These are phyloP conservation scores for Tipula helvola DNA, from an alignment of 2,888 invertebrate species.

Conservation along the genomic window DNA sequence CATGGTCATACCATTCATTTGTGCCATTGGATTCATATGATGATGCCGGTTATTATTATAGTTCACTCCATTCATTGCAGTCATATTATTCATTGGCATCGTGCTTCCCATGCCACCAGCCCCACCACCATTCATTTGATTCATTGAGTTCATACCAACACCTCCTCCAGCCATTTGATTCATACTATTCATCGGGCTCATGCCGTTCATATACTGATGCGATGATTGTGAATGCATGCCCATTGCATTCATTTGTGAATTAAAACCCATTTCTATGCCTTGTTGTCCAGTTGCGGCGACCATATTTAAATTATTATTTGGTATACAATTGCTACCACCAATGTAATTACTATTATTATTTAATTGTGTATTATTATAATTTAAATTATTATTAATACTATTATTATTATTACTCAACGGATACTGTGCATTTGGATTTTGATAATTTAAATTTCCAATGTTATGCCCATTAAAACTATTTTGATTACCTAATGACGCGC, in stretches of 20 bases:
- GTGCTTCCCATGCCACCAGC: constrained; percentile 32
- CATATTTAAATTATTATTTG: constrained; percentile 22
- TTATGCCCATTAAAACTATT: neutral
- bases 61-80: constrained; percentile 29
- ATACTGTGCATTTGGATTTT: constrained; percentile 8
- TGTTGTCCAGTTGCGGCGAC: constrained; percentile 33
- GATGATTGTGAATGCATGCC: constrained; percentile 22
- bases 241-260: constrained; percentile 30
- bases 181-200: constrained; percentile 30
- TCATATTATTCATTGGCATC: constrained; percentile 25
- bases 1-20: constrained; percentile 63
- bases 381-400: neutral
- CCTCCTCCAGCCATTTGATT: constrained; percentile 20
- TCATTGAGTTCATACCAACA: constrained; percentile 21
- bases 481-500: neutral
- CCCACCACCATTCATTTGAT: constrained; percentile 18
- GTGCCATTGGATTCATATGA: constrained; percentile 60
- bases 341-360: neutral
- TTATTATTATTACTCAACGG: constrained; percentile 7
- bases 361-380: neutral
- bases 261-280: constrained; percentile 34
- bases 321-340: constrained; percentile 10
- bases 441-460: neutral
- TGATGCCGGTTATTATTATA: constrained; percentile 33
- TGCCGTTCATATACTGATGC: constrained; percentile 29